phyloP scores from a whole-genome alignment of 2,888 invertebrate species.

The Nesidiocoris tenuis region DNA sequence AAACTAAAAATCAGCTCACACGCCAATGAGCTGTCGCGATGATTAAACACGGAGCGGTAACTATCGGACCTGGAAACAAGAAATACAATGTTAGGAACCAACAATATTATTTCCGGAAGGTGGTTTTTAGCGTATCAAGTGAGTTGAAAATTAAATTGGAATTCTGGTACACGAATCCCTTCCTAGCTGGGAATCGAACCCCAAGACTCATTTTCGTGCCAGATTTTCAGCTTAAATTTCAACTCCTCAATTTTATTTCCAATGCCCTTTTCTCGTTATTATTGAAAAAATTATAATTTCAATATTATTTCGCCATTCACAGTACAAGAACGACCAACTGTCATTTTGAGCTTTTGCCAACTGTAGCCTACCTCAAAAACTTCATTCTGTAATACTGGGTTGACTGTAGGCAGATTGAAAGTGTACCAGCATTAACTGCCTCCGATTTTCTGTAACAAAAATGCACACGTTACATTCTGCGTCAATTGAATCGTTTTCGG shows the following conservation, averaged over 20 bases:
- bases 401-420: background rate
- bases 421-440: constrained; percentile 17
- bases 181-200: too few species aligned
- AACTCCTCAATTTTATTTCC: too few species aligned
- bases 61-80: constrained; percentile 18
- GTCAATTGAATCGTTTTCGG: too few species aligned
- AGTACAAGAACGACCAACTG: too few species aligned
- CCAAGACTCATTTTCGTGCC: too few species aligned
- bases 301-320: too few species aligned
- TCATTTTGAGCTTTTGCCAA: too few species aligned
- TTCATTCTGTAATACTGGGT: background rate
- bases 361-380: background rate
- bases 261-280: too few species aligned
- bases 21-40: background rate
- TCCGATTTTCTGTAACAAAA: constrained; percentile 24
- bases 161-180: too few species aligned
- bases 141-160: background rate
- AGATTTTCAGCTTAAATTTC: too few species aligned
- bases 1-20: background rate
- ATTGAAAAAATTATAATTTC: too few species aligned
- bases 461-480: background rate
- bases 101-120: background rate
- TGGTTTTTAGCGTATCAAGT: background rate
- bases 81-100: background rate
- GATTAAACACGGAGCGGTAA: constrained; percentile 4